Evolutionary conservation across 1,140 invertebrate genomes (phyloP), one percentile per base, ranked within the genome.

Genomic region (Limonius californicus): DNA sequence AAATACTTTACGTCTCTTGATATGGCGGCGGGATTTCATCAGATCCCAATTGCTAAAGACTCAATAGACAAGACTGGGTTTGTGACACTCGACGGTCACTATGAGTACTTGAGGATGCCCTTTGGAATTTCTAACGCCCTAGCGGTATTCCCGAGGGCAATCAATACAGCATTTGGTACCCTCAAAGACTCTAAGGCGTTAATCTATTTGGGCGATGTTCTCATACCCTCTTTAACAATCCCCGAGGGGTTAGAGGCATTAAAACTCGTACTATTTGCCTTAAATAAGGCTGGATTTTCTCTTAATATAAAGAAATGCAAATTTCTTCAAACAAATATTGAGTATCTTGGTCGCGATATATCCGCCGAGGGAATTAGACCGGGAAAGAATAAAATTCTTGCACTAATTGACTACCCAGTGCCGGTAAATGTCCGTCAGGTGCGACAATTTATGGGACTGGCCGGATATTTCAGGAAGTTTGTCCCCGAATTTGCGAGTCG

Each of bases 1-100:
- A n/a, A 63, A 18, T 56, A 67, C 14, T 78, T 75, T 59, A 70
- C 67, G 18, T 65, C 62, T 6, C 53, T 70, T 4, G 69, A 75
- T 61, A 39, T 74, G 9, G 63, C 53, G n/a, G 54, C 54, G 11
- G 68, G 66, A 2, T 73, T 70, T 43, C 66, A 70, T 47, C 70
- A 73, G 21, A 65, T 74, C 0, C 63, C 61, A 6, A 42, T 78
- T 1, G 59, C 79, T 1, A 68, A 73, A 42, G 65, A 70, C 19
- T 66, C 70, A 1, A 72, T 75, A 63, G 72, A 68, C 15, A 63
- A 69, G 57, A 72, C 72, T 14, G 66, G 62, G 2, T 74, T 74
- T 58, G 56, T 63, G 12, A 71, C 70, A 12, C 58, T 64, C 1
- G 57, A 60, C 15, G 67, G 64, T 9, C 72, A 74, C n/a, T 73